Base-by-base conservation (phyloP, 2,888 invertebrate genomes). In the Drosophila lacicola region DNA sequence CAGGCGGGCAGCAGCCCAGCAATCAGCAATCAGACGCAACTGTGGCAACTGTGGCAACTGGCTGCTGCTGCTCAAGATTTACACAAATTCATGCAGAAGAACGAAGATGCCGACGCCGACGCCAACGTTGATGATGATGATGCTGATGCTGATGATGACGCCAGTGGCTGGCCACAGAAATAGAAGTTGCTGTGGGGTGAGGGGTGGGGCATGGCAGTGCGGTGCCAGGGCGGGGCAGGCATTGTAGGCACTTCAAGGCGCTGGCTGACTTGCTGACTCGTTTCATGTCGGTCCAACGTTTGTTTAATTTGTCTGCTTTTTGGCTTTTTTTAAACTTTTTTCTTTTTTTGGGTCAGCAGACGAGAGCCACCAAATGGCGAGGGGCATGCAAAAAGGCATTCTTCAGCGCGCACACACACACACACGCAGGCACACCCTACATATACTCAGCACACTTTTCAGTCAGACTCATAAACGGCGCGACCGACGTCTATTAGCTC, bases 271-370 rank as follows among this genome's bases (percentile, higher is more conserved):
- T 58, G 73, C 63, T 83, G 81, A 46, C 77, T 64, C 63, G 80
- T 60, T 71, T 78, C 62, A 75, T 80, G 82, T 58, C 56, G 46
- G 51, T 34, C 74, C 69, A 66, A 64, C 80, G 84, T 82, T 82
- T 82, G 84, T 84, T 82, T 82, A 87, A 87, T 82, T 75, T 84
- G 84, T 84, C 82, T 84, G 78, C 84, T 78, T 75, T 75, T 75
- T 71, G 78, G 80, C 61, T 82, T 14, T 82, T 82, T 70, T 71
- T 4, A 3, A 10, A 34, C 34, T 11, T 41, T 39, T 14, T 41
- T 39, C 14, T 25, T 41, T 61, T 61, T 64, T 44, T 64, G 81
- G 82, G 84, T 82, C 88, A 85, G 53, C 64, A 69, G 65, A 77
- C 49, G 64, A 67, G 69, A 11, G 11, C 19, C 62, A 49, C 8